Conservation (phyloP, 2,888 invertebrate species). For the Molanna angustata region DNA sequence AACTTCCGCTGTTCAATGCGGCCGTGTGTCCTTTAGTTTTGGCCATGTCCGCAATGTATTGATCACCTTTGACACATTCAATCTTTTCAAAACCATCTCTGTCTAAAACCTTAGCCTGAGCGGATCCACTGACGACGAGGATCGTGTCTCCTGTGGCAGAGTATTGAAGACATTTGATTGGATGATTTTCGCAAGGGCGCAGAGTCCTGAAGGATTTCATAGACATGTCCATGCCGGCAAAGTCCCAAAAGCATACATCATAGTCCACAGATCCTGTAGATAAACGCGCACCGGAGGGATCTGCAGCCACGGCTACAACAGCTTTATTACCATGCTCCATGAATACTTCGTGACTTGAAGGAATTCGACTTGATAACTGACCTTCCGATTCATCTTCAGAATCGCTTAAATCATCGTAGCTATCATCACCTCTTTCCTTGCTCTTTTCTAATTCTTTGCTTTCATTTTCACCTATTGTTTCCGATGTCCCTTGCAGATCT, state of each 20-base stretch:
- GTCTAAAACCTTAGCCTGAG: conserved; percentile 91
- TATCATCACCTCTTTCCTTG: conserved; percentile 39
- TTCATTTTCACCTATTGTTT: conserved; percentile 23
- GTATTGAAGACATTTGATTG: conserved; percentile 86
- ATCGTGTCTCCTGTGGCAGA: conserved; percentile 93
- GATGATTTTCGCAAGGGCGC: conserved; percentile 95
- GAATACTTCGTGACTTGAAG: conserved; percentile 72
- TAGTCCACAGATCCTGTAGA: conserved; percentile 94
- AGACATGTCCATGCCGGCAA: conserved; percentile 95
- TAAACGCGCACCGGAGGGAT: conserved; percentile 89
- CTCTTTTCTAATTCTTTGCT: conserved; percentile 36
- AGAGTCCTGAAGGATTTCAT: conserved; percentile 88
- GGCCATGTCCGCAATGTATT: conserved; percentile 93
- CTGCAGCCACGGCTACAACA: conserved; percentile 85
- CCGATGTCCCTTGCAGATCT: conserved; percentile 15
- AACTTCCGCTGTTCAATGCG: conserved; percentile 83
- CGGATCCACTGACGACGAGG: conserved; percentile 87
- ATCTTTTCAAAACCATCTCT: conserved; percentile 91
- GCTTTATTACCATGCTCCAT: conserved; percentile 90
- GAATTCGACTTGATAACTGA: conserved; percentile 60
- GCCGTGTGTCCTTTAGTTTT: conserved; percentile 94
- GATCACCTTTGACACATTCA: conserved; percentile 93
- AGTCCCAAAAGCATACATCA: conserved; percentile 97
- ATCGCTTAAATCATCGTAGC: conserved; percentile 51
- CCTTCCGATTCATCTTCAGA: conserved; percentile 53